A percentile compares a stretch with the other conserved stretches of the same genome.
These are phyloP conservation scores for Dendrophyllia cribrosa DNA, from an alignment of 64 coral and sea anemone species.

Conservation along the genomic window DNA sequence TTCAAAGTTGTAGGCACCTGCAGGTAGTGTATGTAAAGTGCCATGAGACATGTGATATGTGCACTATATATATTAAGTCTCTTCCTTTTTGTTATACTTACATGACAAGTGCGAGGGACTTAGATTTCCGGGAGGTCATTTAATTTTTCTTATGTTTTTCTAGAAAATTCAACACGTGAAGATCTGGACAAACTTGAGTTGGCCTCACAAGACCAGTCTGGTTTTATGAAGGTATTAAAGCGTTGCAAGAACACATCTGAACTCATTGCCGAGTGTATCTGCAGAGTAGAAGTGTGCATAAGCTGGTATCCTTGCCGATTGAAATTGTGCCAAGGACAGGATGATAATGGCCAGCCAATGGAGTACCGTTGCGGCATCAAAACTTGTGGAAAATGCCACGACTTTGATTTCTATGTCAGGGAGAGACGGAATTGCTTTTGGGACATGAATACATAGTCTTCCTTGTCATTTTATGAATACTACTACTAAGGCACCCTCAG, in stretches of 20 bases:
- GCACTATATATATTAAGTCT: no score
- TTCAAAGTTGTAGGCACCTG: no score
- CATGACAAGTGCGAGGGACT: no score
- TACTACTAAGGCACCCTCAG: no score
- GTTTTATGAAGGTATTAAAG: constrained; percentile 47
- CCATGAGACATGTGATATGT: no score
- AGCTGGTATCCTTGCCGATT: constrained; percentile 97
- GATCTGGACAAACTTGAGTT: constrained; percentile 46
- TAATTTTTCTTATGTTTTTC: not conserved
- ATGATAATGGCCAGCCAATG: constrained; percentile 60
- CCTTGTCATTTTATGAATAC: not conserved
- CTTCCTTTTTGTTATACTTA: no score
- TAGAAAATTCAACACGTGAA: constrained; percentile 79
- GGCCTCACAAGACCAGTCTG: constrained; percentile 62
- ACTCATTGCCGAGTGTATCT: constrained; percentile 80
- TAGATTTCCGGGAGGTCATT: no score
- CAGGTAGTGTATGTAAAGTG: no score
- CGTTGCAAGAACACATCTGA: constrained; percentile 69
- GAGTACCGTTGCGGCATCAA: constrained; percentile 97
- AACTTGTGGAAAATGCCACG: constrained; percentile 94
- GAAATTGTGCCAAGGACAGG: constrained; percentile 89
- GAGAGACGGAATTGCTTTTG: constrained; percentile 90
- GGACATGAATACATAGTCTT: constrained; percentile 49
- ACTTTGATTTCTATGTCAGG: constrained; percentile 88
- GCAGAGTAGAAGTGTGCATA: constrained; percentile 79